A percentile compares a stretch with the other conserved stretches of the same genome.
These are phyloP conservation scores for Oophaga pumilio DNA, from an alignment of 2,113 vertebrate genomes.

Conservation along the genomic window DNA sequence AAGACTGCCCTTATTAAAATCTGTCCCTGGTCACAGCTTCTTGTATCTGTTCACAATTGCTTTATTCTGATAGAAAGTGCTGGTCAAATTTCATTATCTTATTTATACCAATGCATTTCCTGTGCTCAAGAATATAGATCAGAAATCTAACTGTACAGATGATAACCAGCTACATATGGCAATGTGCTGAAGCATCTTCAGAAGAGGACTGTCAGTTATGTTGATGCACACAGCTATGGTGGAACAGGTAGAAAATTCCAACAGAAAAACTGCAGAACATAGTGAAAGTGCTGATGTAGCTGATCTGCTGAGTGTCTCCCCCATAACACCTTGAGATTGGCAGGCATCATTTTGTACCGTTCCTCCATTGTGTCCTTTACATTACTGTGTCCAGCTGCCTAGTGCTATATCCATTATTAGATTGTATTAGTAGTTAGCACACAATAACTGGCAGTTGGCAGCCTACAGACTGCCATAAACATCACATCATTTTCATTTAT, in stretches of 20 bases:
- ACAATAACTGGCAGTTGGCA: conserved; percentile 1
- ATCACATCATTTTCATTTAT: neutral
- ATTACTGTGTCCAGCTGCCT: neutral
- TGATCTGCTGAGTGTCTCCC: neutral
- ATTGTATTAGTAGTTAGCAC: neutral
- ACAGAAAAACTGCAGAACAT: neutral
- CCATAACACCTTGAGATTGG: neutral
- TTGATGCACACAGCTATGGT: neutral
- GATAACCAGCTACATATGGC: neutral
- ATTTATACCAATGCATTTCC: neutral
- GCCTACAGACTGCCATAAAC: neutral
- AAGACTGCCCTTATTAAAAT: too few relatives aligned
- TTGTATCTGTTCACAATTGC: too few relatives aligned
- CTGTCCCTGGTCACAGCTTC: too few relatives aligned
- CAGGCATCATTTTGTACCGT: neutral
- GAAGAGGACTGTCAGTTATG: neutral
- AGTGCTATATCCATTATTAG: neutral
- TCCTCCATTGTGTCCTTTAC: neutral
- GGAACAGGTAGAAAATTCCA: neutral
- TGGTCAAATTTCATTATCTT: too few relatives aligned
- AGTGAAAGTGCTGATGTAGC: conserved; percentile 11
- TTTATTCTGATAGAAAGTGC: too few relatives aligned
- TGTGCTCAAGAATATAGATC: neutral
- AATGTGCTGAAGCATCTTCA: too few relatives aligned
- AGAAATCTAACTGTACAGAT: neutral